A percentile compares a stretch with the other conserved stretches of the same genome.
These are phyloP conservation scores for Pogonocherus hispidulus DNA, from an alignment of 2,888 invertebrate genomes.

Conservation along the genomic window DNA sequence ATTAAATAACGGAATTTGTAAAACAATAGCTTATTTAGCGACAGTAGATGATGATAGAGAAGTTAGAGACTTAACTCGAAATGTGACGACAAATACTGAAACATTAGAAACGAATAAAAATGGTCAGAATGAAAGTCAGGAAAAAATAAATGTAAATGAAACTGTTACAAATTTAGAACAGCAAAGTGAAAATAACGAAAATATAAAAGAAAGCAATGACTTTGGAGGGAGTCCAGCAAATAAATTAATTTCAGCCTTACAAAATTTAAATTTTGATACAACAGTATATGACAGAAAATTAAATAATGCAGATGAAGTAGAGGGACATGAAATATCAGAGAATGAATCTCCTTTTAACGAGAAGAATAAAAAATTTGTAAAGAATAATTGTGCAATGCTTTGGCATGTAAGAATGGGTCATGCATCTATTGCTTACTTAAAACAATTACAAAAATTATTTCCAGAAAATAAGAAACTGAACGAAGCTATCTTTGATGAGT, in stretches of 20 bases:
- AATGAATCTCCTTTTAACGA: conserved; percentile 2
- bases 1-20: too few relatives aligned
- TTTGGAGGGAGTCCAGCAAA: neutral
- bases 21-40: too few relatives aligned
- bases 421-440: too few relatives aligned
- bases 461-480: conserved; percentile 3
- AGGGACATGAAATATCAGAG: neutral
- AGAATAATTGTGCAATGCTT: neutral
- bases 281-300: conserved; percentile 1
- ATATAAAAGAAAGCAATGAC: neutral
- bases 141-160: neutral
- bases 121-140: neutral
- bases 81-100: neutral
- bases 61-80: conserved; percentile 23
- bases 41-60: neutral
- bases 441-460: conserved; percentile 1
- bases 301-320: neutral
- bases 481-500: conserved; percentile 1
- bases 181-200: neutral
- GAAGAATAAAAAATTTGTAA: neutral
- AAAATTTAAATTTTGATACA: conserved; percentile 2
- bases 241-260: too few relatives aligned
- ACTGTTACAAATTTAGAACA: neutral
- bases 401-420: too few relatives aligned
- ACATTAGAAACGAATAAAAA: neutral